phyloP scores from a whole-genome alignment of 2,888 invertebrate species.

The Parnassius orleans region DNA sequence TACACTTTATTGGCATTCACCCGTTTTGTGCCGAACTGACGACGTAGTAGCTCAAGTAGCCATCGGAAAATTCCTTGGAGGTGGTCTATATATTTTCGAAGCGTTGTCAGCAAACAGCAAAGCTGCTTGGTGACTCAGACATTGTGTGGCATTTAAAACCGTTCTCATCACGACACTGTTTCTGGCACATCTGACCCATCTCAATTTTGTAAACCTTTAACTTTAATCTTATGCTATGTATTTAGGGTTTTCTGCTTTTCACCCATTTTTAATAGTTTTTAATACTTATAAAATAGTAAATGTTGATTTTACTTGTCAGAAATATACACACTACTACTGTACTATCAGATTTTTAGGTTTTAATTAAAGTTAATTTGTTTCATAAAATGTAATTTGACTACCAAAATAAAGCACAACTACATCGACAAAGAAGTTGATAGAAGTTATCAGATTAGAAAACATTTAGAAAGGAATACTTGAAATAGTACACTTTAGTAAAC shows the following conservation, averaged over 20 bases:
- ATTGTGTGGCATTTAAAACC: conserved; percentile 99
- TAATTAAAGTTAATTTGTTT: no score
- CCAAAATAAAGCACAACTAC: no score
- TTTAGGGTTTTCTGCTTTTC: conserved; percentile 96
- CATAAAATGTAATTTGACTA: no score
- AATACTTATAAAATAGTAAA: not conserved
- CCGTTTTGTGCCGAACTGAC: conserved; percentile 95
- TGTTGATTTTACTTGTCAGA: no score
- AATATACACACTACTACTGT: no score
- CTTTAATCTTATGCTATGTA: conserved; percentile 99
- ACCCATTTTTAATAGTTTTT: conserved; percentile 54
- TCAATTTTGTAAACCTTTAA: conserved; percentile 97
- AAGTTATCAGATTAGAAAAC: no score
- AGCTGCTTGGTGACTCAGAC: conserved; percentile 97
- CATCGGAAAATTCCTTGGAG: conserved; percentile 93
- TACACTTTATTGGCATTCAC: conserved; percentile 98
- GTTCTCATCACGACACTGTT: conserved; percentile 99
- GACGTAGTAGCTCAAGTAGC: conserved; percentile 90
- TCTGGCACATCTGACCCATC: conserved; percentile 99
- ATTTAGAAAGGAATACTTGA: no score
- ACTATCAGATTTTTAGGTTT: no score
- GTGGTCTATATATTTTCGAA: conserved; percentile 94
- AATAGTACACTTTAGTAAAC: no score
- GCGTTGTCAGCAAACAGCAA: conserved; percentile 97
- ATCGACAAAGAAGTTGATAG: no score